Base-by-base conservation (phyloP, 2,888 invertebrate genomes). In the Drosophila lutescens region DNA sequence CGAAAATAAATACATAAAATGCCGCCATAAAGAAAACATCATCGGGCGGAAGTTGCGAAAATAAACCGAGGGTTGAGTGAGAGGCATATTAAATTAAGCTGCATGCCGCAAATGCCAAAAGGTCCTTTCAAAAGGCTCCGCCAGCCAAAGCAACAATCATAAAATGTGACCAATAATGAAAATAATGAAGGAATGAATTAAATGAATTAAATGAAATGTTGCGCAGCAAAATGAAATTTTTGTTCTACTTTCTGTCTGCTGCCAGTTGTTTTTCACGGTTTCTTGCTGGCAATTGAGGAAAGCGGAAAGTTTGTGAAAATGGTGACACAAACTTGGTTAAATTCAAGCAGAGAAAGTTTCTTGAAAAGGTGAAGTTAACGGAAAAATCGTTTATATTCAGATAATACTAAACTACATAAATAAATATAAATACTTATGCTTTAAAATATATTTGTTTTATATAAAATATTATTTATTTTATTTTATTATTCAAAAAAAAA, bases 101-200 rank as follows among this genome's bases (percentile, higher is more conserved):
- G 79, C 78, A 84, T 84, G 85, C 87, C 87, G 57, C 79, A 86
- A 79, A 84, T 84, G 73, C 74, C 70, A 51, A 47, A 30, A 46
- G 50, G 50, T 62, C 63, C 53, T 53, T 26, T n/a, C 17, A n/a
- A 36, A 49, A 15, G 32, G 49, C 36, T 20, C 49, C 32, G 51
- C 41, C 40, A 54, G 30, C 32, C 55, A 40, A 41, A 56, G 58
- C 62, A 72, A 51, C 71, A 74, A 67, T 82, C 83, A 70, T 82
- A 85, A 85, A 87, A 87, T 87, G 78, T 77, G 78, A 79, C 82
- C 87, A 82, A 85, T 82, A 83, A 86, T 84, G 84, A 74, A 82
- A 79, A 70, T 84, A 80, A 80, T 76, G 71, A 76, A 69, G 62
- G 54, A 65, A 66, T 73, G 53, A 73, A 80, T 20, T 20, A 20